A percentile compares a stretch with the other conserved stretches of the same genome.
phyloP scores from a whole-genome alignment of 2,797 vertebrate species.

The Tenualosa ilisha region DNA sequence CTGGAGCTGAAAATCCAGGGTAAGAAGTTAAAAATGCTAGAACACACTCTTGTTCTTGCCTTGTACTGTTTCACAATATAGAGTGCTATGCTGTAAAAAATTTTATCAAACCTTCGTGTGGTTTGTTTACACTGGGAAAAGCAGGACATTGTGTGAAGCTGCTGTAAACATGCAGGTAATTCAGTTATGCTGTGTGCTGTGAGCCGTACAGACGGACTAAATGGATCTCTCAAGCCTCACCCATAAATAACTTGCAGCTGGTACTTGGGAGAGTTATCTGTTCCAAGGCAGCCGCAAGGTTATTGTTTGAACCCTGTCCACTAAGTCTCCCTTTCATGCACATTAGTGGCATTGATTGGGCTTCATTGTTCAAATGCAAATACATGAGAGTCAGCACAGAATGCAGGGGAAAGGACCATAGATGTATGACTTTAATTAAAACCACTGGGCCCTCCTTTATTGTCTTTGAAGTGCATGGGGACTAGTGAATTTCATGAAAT shows the following conservation, averaged over 20 bases:
- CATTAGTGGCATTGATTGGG: background rate
- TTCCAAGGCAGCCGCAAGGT: background rate
- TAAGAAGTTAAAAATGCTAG: background rate
- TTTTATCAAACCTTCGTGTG: background rate
- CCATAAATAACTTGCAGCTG: background rate
- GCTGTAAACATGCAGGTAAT: background rate
- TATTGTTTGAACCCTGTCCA: background rate
- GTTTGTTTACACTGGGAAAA: background rate
- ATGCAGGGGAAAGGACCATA: background rate
- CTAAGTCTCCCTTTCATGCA: background rate
- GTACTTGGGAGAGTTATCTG: background rate
- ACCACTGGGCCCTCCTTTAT: background rate
- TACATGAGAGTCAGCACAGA: no score
- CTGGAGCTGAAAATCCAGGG: background rate
- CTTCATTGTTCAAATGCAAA: background rate
- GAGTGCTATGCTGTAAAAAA: no score
- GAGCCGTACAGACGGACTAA: background rate
- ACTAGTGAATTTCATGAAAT: background rate
- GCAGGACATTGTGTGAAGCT: background rate
- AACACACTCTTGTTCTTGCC: background rate
- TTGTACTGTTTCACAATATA: background rate
- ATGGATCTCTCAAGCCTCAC: background rate
- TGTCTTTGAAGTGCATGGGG: background rate
- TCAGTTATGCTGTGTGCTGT: background rate
- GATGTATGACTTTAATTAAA: slow-evolving; percentile 11